Evolutionary conservation across 2,888 invertebrate genomes (phyloP).

Genomic region (Cistogaster globosa): DNA sequence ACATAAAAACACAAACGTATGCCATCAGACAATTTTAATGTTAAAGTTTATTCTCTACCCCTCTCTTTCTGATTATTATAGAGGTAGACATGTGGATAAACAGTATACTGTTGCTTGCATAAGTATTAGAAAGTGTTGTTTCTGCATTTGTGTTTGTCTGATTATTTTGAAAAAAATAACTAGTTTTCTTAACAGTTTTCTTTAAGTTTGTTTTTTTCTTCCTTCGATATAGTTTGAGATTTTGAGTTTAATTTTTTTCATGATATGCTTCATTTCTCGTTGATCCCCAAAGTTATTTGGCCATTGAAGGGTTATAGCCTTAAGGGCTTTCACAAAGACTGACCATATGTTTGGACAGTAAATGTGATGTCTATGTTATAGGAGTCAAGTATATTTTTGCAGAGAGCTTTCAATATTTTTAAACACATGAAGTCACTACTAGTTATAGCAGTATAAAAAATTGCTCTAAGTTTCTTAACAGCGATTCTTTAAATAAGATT

Average conservation of each 20-base stretch:
- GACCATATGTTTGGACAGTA: background rate
- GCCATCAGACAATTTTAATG: constrained; percentile 21
- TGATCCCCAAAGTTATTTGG: constrained; percentile 79
- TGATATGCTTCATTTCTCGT: constrained; percentile 77
- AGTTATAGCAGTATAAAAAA: no score
- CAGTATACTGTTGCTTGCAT: constrained; percentile 61
- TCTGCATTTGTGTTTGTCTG: constrained; percentile 16
- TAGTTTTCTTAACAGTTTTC: constrained; percentile 46
- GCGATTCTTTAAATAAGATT: no score
- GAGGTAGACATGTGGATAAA: constrained; percentile 19
- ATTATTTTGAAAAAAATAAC: constrained; percentile 59
- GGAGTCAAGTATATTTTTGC: background rate
- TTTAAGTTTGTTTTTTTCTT: constrained; percentile 71
- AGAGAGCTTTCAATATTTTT: no score
- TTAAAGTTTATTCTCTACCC: background rate
- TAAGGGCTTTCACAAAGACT: constrained; percentile 32
- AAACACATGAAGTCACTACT: no score
- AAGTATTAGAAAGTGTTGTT: background rate
- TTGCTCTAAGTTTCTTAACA: no score
- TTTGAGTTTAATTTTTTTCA: constrained; percentile 34
- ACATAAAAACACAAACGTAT: constrained; percentile 50
- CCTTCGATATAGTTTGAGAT: constrained; percentile 47
- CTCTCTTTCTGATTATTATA: background rate
- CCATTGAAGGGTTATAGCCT: constrained; percentile 64
- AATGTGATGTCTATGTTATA: background rate